Conservation (phyloP, 1,140 invertebrate genomes). For the Orussus abietinus region DNA sequence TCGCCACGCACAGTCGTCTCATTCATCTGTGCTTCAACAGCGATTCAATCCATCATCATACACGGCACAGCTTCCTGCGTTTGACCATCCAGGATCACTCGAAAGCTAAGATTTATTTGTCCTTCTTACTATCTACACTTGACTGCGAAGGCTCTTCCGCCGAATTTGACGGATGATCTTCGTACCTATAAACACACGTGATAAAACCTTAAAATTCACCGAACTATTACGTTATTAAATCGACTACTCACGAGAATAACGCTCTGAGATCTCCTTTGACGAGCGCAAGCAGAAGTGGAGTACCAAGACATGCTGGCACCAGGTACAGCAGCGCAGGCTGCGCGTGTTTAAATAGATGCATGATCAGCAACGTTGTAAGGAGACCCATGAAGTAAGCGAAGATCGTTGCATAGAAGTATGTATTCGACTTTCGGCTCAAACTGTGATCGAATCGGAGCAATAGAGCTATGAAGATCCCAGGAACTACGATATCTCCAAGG, state of each 20-base stretch:
- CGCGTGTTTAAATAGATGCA: conserved; percentile 99
- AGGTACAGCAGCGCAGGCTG: conserved; percentile 97
- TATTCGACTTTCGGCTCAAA: conserved; percentile 79
- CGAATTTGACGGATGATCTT: conserved; percentile 60
- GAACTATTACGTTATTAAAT: conserved; percentile 5
- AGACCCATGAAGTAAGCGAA: conserved; percentile 92
- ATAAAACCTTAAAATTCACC: conserved; percentile 27
- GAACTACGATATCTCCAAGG: conserved; percentile 97
- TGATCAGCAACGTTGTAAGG: conserved; percentile 91
- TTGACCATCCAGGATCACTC: too few species aligned
- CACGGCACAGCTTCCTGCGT: too few species aligned
- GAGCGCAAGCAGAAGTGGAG: conserved; percentile 81
- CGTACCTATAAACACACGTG: conserved; percentile 60
- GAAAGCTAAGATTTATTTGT: too few species aligned
- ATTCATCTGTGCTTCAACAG: too few species aligned
- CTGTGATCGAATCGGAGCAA: conserved; percentile 94
- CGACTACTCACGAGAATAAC: conserved; percentile 78
- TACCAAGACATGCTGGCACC: conserved; percentile 91
- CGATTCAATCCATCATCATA: too few species aligned
- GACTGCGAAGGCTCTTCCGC: conserved; percentile 35
- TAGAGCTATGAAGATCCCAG: conserved; percentile 98
- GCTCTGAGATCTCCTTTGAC: conserved; percentile 88
- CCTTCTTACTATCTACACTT: conserved; percentile 42
- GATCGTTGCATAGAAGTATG: conserved; percentile 94
- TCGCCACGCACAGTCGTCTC: too few species aligned